Conservation (phyloP, 2,888 invertebrate genomes). For the Mechanitis messenoides region DNA sequence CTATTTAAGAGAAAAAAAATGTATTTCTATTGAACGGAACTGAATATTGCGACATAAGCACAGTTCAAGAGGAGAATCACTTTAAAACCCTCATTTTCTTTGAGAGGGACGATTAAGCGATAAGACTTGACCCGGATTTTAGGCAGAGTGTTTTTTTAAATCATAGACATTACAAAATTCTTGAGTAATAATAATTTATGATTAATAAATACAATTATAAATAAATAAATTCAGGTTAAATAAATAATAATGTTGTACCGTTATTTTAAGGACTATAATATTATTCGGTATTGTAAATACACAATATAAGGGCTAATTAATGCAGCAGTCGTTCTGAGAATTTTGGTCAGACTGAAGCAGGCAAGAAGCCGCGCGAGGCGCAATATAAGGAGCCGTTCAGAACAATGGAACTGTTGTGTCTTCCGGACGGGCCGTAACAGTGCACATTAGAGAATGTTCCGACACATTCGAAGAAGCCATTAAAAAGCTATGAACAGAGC, state of each 20-base stretch:
- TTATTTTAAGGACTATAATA: background rate
- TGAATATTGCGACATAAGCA: background rate
- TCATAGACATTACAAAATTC: too few relatives aligned
- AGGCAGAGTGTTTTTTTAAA: background rate
- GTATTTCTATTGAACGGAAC: background rate
- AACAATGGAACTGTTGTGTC: constrained; percentile 64
- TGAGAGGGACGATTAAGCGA: constrained; percentile 12
- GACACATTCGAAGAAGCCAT: constrained; percentile 61
- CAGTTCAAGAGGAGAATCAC: constrained; percentile 4
- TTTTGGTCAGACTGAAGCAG: constrained; percentile 50
- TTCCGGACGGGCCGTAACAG: constrained; percentile 58
- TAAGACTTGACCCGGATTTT: constrained; percentile 17
- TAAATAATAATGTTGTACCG: too few relatives aligned
- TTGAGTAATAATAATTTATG: too few relatives aligned
- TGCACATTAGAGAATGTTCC: constrained; percentile 64
- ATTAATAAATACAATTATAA: constrained; percentile 3
- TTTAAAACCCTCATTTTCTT: constrained; percentile 6
- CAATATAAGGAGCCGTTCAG: constrained; percentile 61
- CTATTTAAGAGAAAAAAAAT: background rate
- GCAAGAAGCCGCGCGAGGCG: constrained; percentile 63
- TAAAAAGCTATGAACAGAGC: constrained; percentile 61
- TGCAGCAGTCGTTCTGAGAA: constrained; percentile 66
- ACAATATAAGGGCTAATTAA: constrained; percentile 55
- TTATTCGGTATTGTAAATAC: constrained; percentile 3
- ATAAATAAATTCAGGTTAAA: too few relatives aligned